Evolutionary conservation across 2,797 vertebrate genomes (phyloP).

Genomic region (Salarias fasciatus): DNA sequence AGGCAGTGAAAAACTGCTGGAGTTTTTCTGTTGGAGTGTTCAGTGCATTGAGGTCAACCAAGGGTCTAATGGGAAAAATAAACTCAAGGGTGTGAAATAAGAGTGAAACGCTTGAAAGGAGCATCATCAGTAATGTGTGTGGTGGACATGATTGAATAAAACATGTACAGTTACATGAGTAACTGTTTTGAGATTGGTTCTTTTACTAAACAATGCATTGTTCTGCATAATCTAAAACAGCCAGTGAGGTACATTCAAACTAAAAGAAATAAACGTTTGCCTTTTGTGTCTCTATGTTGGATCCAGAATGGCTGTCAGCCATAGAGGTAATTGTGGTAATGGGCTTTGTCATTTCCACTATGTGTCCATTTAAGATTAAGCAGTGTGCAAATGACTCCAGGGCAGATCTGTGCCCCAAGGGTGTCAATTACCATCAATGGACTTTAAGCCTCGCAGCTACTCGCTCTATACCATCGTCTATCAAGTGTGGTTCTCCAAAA

Average conservation of each 20-base stretch:
- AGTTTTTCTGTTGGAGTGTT: background rate
- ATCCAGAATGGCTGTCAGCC: slow-evolving; percentile 42
- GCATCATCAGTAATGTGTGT: no score
- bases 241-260: background rate
- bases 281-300: slow-evolving; percentile 15
- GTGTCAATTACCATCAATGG: slow-evolving; percentile 63
- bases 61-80: no score
- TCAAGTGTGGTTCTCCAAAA: slow-evolving; percentile 20
- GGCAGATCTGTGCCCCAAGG: slow-evolving; percentile 52
- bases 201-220: no score
- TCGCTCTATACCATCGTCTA: slow-evolving; percentile 20
- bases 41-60: background rate
- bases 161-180: no score
- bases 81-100: background rate
- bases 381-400: slow-evolving; percentile 65
- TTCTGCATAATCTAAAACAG: no score
- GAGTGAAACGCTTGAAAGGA: no score
- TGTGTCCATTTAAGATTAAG: slow-evolving; percentile 77
- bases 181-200: no score
- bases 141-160: no score
- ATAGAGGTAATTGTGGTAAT: slow-evolving; percentile 74
- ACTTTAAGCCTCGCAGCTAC: slow-evolving; percentile 47
- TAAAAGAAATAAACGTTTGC: background rate
- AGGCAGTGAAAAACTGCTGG: no score
- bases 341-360: slow-evolving; percentile 81